Evolutionary conservation across 1,140 invertebrate genomes (phyloP).

Genomic region (Dinoponera quadriceps): DNA sequence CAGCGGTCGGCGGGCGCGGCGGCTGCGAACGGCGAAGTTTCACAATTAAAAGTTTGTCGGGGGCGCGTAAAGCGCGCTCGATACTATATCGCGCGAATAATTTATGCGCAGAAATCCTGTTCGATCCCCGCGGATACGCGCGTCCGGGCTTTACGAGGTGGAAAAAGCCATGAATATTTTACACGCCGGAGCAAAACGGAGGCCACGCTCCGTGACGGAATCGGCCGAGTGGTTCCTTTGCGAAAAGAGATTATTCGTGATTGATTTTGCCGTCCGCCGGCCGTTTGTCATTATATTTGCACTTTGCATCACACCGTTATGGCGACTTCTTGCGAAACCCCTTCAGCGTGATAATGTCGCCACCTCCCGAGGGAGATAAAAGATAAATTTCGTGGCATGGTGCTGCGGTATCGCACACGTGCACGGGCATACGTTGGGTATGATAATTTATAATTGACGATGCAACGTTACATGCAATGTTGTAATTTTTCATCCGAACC

Average conservation of each 20-base stretch:
- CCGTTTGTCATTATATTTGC: too few species aligned
- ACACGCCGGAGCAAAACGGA: slow-evolving; percentile 3
- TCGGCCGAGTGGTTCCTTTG: not conserved
- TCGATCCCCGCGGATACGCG: slow-evolving; percentile 39
- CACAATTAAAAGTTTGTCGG: slow-evolving; percentile 50
- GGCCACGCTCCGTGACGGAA: slow-evolving; percentile 26
- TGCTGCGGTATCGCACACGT: too few species aligned
- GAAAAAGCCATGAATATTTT: slow-evolving; percentile 60
- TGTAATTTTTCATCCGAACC: too few species aligned
- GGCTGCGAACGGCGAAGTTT: slow-evolving; percentile 25
- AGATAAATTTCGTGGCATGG: too few species aligned
- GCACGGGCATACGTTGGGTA: too few species aligned
- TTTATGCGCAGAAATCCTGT: slow-evolving; percentile 50
- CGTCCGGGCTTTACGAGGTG: slow-evolving; percentile 22
- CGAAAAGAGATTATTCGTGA: slow-evolving; percentile 24
- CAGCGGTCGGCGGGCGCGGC: not conserved
- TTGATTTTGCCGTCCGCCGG: not conserved
- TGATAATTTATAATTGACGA: too few species aligned
- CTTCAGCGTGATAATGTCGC: too few species aligned
- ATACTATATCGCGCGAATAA: slow-evolving; percentile 37
- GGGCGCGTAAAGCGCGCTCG: not conserved
- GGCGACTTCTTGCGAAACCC: too few species aligned
- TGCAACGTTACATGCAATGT: too few species aligned
- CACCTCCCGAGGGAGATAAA: too few species aligned
- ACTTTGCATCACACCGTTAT: too few species aligned